These are phyloP conservation scores for Athene noctua DNA, from an alignment of 2,113 vertebrate genomes.

Conservation along the genomic window DNA sequence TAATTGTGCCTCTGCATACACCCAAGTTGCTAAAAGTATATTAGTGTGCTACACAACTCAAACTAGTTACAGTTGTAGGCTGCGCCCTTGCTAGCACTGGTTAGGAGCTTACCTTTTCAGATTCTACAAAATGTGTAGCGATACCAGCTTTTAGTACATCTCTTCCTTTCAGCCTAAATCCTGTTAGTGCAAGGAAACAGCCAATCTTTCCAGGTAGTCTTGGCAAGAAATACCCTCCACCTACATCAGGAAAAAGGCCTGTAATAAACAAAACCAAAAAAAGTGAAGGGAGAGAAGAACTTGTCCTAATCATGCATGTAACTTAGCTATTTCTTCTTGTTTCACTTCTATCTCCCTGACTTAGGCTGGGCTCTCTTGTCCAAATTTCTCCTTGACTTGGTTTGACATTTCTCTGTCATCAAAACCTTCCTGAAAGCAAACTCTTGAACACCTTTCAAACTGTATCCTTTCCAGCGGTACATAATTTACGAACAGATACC, in stretches of 20 bases:
- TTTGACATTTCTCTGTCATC: neutral
- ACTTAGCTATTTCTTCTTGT: neutral
- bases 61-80: accelerated
- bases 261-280: constrained; percentile 12
- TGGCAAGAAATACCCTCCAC: constrained; percentile 94
- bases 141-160: constrained; percentile 88
- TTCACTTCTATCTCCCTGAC: neutral
- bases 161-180: constrained; percentile 89
- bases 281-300: neutral
- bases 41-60: neutral
- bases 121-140: constrained; percentile 92
- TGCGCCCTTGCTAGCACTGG: neutral
- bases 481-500: neutral
- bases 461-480: neutral
- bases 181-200: constrained; percentile 88
- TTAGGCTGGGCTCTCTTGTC: neutral
- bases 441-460: neutral
- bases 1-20: neutral
- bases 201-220: constrained; percentile 88
- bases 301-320: neutral
- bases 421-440: neutral
- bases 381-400: neutral
- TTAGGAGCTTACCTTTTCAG: constrained; percentile 78
- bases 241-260: constrained; percentile 97
- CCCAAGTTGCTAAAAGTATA: accelerated